Percentiles rank a stretch among this genome's conserved stretches.
Conservation (phyloP, 2,113 vertebrate genomes). For the Aldabrachelys gigantea region DNA sequence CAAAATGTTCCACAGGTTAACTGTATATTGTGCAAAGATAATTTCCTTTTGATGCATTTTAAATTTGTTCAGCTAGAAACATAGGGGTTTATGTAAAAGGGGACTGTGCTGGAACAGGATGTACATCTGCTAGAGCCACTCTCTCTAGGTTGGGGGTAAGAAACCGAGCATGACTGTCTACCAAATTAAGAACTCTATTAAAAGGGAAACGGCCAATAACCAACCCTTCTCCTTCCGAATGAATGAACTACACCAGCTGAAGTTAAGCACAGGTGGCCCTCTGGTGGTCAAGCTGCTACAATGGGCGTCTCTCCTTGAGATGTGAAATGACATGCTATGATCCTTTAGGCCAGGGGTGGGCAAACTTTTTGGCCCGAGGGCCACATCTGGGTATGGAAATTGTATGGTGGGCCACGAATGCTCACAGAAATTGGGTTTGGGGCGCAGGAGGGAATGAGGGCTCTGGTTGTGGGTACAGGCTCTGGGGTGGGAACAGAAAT, state of each 20-base stretch:
- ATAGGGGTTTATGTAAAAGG: background rate
- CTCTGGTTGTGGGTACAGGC: no score
- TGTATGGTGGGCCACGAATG: no score
- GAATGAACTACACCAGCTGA: background rate
- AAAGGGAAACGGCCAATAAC: background rate
- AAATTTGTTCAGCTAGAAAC: background rate
- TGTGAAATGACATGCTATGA: background rate
- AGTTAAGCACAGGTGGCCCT: constrained; percentile 43
- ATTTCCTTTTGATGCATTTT: background rate
- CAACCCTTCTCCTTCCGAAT: background rate
- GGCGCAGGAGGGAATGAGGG: no score
- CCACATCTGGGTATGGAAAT: no score
- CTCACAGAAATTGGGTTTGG: no score
- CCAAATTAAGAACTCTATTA: background rate
- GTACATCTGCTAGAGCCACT: background rate
- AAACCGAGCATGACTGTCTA: background rate
- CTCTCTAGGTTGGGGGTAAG: background rate
- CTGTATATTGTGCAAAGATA: constrained; percentile 18
- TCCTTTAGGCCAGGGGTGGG: no score
- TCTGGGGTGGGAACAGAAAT: no score
- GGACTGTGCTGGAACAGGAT: background rate
- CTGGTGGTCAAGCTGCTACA: constrained; percentile 43
- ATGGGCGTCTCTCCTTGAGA: rapidly evolving
- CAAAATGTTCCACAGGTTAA: background rate
- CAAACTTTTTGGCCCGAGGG: no score